Conservation (phyloP, 2,797 vertebrate genomes). For the Tadarida brasiliensis region DNA sequence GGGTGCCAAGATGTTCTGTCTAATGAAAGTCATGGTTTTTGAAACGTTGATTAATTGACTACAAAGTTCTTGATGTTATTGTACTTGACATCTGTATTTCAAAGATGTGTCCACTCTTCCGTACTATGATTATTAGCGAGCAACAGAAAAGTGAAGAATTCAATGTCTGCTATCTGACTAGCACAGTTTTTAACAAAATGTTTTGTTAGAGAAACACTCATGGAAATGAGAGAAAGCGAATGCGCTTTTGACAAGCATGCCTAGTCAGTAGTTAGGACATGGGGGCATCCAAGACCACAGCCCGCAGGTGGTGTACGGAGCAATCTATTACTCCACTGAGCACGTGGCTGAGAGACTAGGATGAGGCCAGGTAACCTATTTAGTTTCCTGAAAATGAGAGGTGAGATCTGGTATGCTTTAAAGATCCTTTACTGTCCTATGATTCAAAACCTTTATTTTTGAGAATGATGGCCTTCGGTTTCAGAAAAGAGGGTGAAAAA, state of each 20-base stretch:
- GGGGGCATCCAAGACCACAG: not conserved
- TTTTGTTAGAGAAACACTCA: not conserved
- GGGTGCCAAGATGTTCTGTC: not conserved
- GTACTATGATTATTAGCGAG: not conserved
- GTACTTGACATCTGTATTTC: not conserved
- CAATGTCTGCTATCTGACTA: not conserved
- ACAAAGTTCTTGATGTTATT: not conserved
- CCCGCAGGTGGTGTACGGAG: not conserved
- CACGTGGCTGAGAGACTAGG: not conserved
- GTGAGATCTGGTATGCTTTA: not conserved
- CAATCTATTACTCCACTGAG: not conserved
- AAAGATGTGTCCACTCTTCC: not conserved
- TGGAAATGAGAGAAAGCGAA: not conserved
- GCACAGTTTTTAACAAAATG: not conserved
- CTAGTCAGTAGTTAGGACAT: not conserved
- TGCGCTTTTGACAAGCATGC: not conserved
- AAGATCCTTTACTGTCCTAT: not conserved
- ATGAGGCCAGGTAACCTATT: not conserved
- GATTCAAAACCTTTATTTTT: not conserved
- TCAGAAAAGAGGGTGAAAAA: not conserved
- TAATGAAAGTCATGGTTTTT: not conserved
- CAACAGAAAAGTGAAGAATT: not conserved
- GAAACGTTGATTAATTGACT: conserved; percentile 7
- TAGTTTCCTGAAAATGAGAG: not conserved
- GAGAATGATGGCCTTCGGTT: not conserved